phyloP scores from a whole-genome alignment of 2,113 vertebrate genomes.

The Calidris pygmaea region DNA sequence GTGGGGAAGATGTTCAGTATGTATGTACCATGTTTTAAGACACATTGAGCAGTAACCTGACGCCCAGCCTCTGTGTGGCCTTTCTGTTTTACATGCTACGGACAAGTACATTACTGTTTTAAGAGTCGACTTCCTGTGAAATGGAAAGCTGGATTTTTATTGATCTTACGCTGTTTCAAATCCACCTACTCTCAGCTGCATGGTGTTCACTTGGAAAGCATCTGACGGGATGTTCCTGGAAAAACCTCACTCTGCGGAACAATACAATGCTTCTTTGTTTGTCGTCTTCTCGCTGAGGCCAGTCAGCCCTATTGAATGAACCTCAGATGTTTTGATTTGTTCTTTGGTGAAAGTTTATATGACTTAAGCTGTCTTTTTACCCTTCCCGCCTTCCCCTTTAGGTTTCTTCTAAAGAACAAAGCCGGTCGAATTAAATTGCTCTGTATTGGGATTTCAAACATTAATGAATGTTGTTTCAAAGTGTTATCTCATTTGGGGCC shows the following conservation, averaged over 20 bases:
- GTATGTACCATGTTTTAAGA: background rate
- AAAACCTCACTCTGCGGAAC: conserved; percentile 1
- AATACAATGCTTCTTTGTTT: conserved; percentile 70
- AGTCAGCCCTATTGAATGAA: conserved; percentile 46
- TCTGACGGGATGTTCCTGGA: conserved; percentile 57
- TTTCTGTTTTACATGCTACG: conserved; percentile 32
- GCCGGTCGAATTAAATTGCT: conserved; percentile 43
- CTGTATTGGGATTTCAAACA: conserved; percentile 58
- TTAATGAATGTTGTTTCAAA: conserved; percentile 65
- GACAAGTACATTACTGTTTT: conserved; percentile 59
- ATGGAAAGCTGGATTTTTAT: conserved; percentile 42
- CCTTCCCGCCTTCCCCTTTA: conserved; percentile 8
- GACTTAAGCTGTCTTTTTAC: conserved; percentile 61
- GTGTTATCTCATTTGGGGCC: conserved; percentile 58
- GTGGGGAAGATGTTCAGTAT: conserved; percentile 29
- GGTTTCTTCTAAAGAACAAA: conserved; percentile 70
- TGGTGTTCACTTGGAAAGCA: conserved; percentile 53
- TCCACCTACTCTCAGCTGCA: conserved; percentile 58
- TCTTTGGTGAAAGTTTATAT: conserved; percentile 61
- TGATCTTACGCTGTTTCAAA: conserved; percentile 55
- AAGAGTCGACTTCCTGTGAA: conserved; percentile 53
- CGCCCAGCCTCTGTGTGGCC: conserved; percentile 49
- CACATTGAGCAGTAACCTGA: background rate
- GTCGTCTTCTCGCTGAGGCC: conserved; percentile 26
- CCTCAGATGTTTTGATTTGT: conserved; percentile 68